A percentile compares a stretch with the other conserved stretches of the same genome.
Evolutionary conservation across 2,797 vertebrate genomes (phyloP).

Genomic region (Paratrypauchen microcephalus): DNA sequence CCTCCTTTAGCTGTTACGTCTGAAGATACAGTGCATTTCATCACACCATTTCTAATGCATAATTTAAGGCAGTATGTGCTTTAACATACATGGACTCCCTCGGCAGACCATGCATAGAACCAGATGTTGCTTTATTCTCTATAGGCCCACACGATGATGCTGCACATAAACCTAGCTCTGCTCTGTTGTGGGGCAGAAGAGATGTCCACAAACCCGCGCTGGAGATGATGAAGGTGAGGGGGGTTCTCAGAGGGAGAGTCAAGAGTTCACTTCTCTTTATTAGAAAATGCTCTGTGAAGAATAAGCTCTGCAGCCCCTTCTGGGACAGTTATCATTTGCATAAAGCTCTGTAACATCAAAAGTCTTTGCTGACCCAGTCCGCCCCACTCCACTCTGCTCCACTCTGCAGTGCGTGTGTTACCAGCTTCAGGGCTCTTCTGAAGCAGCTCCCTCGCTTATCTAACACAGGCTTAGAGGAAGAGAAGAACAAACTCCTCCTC

Average conservation of each 20-base stretch:
- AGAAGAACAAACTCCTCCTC: conserved; percentile 26
- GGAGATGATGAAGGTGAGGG: conserved; percentile 5
- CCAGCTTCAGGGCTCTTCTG: conserved; percentile 84
- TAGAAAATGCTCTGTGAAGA: conserved; percentile 76
- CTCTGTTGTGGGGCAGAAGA: conserved; percentile 33
- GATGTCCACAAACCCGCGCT: conserved; percentile 78
- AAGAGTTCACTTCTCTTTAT: conserved; percentile 92
- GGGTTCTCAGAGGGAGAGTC: conserved; percentile 85
- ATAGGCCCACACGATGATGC: conserved; percentile 8
- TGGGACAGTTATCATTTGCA: conserved; percentile 92
- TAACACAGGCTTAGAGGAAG: background rate
- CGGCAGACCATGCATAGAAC: background rate
- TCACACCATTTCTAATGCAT: background rate
- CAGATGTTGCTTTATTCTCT: background rate
- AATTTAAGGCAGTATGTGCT: background rate
- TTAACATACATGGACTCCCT: background rate
- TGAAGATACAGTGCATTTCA: background rate
- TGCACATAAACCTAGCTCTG: background rate
- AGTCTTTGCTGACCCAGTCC: conserved; percentile 80
- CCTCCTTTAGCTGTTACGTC: background rate
- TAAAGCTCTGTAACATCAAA: conserved; percentile 93
- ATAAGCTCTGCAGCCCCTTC: conserved; percentile 83
- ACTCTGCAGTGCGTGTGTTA: conserved; percentile 84
- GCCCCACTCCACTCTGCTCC: conserved; percentile 90
- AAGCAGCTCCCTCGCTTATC: conserved; percentile 26